Evolutionary conservation across 1,140 invertebrate genomes (phyloP), one percentile per base, ranked within the genome.

Genomic region (Hypsibius dujardini): DNA sequence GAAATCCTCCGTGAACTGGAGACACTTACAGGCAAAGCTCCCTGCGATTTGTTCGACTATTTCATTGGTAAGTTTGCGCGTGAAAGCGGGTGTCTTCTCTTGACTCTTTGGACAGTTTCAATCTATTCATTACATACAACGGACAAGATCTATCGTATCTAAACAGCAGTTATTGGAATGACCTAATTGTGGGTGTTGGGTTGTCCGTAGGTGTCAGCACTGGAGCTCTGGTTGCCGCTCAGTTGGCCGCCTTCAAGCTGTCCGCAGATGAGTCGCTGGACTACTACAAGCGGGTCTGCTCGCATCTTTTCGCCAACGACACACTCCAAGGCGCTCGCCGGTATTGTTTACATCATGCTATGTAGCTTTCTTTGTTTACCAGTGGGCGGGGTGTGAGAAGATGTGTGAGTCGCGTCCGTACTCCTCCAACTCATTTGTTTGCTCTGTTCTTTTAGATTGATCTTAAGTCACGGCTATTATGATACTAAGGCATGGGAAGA

Each of bases 381-480:
- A 28, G 28, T 28, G 28, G 28, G 28, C 28, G 28, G 28, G 28
- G 28, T 28, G 28, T 28, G 28, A 28, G 28, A 28, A 28, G 28
- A 28, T 28, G 28, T 28, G 28, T 28, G 28, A 28, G 28, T 28
- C 28, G 28, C 28, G 28, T 28, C 28, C 28, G 28, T 28, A 28
- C 28, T 28, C 28, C 28, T 28, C 28, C 28, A 28, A 28, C 28
- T 28, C 28, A 28, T 28, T 28, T 28, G 28, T 12, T 56, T 56
- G 7, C 50, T n/a, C 28, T 28, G 28, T 28, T 28, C 28, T 28
- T 28, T 28, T 28, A 86, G 85, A 73, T 80, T 95, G 45, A 83
- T 95, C 2, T 88, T 87, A 85, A 87, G 85, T 72, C 90, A 94
- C 79, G 87, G 89, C 0, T 95, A 92, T 80, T 95, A 95, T 80